Conservation (phyloP, 1,140 invertebrate species). For the Trypoxylus dichotomus region DNA sequence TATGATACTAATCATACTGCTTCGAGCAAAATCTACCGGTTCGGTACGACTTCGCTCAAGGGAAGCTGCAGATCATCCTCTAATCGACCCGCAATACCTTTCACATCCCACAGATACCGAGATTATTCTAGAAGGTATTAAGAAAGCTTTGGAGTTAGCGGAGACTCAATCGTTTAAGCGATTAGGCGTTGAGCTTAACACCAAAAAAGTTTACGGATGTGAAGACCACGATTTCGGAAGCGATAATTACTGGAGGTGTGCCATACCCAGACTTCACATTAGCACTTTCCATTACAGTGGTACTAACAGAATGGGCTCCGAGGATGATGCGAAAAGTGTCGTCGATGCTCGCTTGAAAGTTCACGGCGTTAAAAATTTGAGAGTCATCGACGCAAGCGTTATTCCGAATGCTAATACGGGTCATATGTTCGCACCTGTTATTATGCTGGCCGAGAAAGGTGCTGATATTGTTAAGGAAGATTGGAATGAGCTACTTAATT, state of each 20-base stretch:
- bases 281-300: conserved; percentile 64
- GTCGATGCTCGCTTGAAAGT: conserved; percentile 71
- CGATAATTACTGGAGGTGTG: conserved; percentile 47
- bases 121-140: conserved; percentile 40
- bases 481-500: background rate
- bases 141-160: conserved; percentile 36
- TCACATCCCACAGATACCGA: conserved; percentile 57
- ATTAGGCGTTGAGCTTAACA: conserved; percentile 36
- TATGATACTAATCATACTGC: conserved; percentile 69
- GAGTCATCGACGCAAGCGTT: conserved; percentile 74
- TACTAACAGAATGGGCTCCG: conserved; percentile 76
- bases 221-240: conserved; percentile 35
- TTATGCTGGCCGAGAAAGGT: conserved; percentile 60
- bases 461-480: conserved; percentile 55
- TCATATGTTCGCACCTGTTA: conserved; percentile 52
- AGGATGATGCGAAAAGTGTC: conserved; percentile 64
- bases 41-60: conserved; percentile 64
- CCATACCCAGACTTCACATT: conserved; percentile 63
- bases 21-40: conserved; percentile 75
- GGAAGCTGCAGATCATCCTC: conserved; percentile 71
- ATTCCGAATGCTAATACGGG: conserved; percentile 70
- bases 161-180: conserved; percentile 38
- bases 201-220: conserved; percentile 35
- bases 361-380: conserved; percentile 64
- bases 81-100: conserved; percentile 66